Percentiles rank a stretch among this genome's conserved stretches.
phyloP scores from a whole-genome alignment of 2,113 vertebrate genomes.

The Eulacestoma nigropectus region DNA sequence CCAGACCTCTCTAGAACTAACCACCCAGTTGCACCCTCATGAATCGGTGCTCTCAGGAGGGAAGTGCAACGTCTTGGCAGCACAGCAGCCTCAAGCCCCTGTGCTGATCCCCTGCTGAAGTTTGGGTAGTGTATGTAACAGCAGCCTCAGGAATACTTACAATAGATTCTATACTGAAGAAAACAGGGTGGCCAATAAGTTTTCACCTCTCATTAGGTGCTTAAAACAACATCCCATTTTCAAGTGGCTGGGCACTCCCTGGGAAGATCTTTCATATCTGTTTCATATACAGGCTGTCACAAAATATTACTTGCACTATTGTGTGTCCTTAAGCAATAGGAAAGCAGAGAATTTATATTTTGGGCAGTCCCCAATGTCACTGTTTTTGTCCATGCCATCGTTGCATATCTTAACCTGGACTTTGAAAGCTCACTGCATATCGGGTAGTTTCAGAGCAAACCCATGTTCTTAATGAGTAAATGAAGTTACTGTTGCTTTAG shows the following conservation, averaged over 20 bases:
- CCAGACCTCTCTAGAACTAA: not conserved
- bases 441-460: not conserved
- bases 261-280: not conserved
- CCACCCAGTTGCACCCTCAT: accelerated
- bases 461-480: not conserved
- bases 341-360: not conserved
- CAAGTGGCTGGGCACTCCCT: not conserved
- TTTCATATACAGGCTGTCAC: not conserved
- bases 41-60: not conserved
- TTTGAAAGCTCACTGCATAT: not conserved
- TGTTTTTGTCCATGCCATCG: not conserved
- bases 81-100: not conserved
- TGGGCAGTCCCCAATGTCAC: not conserved
- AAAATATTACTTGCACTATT: not conserved
- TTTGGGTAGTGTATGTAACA: not conserved
- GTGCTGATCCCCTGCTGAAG: not conserved
- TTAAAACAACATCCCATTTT: not conserved
- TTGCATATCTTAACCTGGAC: not conserved
- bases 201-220: not conserved
- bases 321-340: not conserved
- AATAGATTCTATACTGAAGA: not conserved
- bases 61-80: not conserved
- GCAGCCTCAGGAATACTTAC: not conserved
- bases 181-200: not conserved
- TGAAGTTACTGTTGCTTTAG: constrained; percentile 15